A percentile compares a stretch with the other conserved stretches of the same genome.
Conservation (phyloP, 1,140 invertebrate species). For the Probaryconus sp. region DNA sequence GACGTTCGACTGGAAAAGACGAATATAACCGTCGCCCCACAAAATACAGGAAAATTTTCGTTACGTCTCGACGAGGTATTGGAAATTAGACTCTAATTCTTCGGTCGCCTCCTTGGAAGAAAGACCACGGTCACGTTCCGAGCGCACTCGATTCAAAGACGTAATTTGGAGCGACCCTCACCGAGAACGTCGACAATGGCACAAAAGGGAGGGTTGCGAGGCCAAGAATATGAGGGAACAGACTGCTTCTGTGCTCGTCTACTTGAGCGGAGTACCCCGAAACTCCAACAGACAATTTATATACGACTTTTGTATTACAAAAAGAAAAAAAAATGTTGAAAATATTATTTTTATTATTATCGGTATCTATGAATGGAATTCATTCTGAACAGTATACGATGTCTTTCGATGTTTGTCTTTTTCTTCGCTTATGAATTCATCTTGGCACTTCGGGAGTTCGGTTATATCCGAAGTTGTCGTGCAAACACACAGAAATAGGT, state of each 20-base stretch:
- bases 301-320: slow-evolving; percentile 16
- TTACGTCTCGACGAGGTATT: slow-evolving; percentile 50
- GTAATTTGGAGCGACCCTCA: slow-evolving; percentile 61
- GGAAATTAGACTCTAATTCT: slow-evolving; percentile 64
- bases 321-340: not conserved
- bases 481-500: slow-evolving; percentile 23
- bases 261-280: slow-evolving; percentile 23
- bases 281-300: slow-evolving; percentile 24
- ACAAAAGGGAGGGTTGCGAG: slow-evolving; percentile 49
- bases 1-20: slow-evolving; percentile 53
- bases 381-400: too few relatives aligned
- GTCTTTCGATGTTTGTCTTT: too few relatives aligned
- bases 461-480: slow-evolving; percentile 33
- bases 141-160: slow-evolving; percentile 59
- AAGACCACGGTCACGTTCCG: slow-evolving; percentile 61
- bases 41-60: slow-evolving; percentile 46
- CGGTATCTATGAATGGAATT: too few relatives aligned
- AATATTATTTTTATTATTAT: too few relatives aligned
- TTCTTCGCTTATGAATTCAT: too few relatives aligned
- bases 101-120: slow-evolving; percentile 55
- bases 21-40: slow-evolving; percentile 26
- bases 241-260: slow-evolving; percentile 21
- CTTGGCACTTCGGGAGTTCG: too few relatives aligned
- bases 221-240: slow-evolving; percentile 31
- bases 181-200: slow-evolving; percentile 53